Conservation (phyloP, 1,140 invertebrate species). For the Centruroides sculpturatus region DNA sequence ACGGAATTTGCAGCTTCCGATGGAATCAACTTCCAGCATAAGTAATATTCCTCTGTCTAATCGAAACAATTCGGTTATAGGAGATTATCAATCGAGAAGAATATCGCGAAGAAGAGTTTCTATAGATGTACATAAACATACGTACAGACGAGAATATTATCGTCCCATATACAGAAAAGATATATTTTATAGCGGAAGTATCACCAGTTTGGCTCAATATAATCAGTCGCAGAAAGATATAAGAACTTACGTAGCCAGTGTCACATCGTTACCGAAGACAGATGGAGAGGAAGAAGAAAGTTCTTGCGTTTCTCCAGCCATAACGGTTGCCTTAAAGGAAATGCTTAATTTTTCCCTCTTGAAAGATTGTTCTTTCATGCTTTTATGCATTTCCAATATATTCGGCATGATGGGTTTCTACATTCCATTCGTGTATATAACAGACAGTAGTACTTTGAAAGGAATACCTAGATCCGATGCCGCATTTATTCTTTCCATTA, state of each 20-base stretch:
- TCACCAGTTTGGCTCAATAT: conserved; percentile 78
- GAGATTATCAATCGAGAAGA: conserved; percentile 27
- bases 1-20: neutral
- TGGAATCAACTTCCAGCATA: neutral
- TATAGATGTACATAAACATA: neutral
- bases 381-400: conserved; percentile 86
- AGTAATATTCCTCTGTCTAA: neutral
- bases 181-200: conserved; percentile 94
- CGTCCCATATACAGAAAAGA: conserved; percentile 89
- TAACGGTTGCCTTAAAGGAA: conserved; percentile 35
- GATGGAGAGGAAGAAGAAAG: neutral
- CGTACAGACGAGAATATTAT: conserved; percentile 44
- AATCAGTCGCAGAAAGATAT: conserved; percentile 74
- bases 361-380: conserved; percentile 76
- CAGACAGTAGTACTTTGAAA: conserved; percentile 57
- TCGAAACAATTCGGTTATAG: neutral
- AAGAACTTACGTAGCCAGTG: conserved; percentile 53
- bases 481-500: conserved; percentile 79
- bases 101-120: conserved; percentile 36
- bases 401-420: conserved; percentile 89
- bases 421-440: conserved; percentile 86
- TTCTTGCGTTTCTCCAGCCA: conserved; percentile 10
- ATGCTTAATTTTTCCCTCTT: conserved; percentile 88
- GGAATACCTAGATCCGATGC: conserved; percentile 48
- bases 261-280: conserved; percentile 48